Percentiles rank a stretch among this genome's conserved stretches.
Evolutionary conservation across 2,797 vertebrate genomes (phyloP).

Genomic region (Megaceryle alcyon): DNA sequence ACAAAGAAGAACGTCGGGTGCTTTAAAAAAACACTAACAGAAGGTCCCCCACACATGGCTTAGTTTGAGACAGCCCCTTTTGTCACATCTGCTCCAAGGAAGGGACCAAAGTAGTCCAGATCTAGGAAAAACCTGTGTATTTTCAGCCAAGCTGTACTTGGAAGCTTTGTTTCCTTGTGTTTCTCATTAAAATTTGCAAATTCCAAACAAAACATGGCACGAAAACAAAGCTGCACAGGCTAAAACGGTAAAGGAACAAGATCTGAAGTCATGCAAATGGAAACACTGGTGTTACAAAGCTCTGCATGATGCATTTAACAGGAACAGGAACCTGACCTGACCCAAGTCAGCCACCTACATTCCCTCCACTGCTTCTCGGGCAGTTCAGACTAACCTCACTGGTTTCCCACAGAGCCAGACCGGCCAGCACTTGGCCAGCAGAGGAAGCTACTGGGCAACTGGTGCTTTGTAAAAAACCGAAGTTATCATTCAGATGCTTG

Average conservation of each 20-base stretch:
- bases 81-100: neutral
- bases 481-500: neutral
- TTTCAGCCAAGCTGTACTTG: neutral
- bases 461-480: neutral
- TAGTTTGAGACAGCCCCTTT: neutral
- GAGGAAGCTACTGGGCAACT: neutral
- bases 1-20: neutral
- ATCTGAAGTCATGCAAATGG: neutral
- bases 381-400: neutral
- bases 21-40: neutral
- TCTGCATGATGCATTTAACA: neutral
- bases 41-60: rapidly evolving
- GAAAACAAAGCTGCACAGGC: neutral
- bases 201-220: neutral
- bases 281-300: neutral
- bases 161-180: neutral
- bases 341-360: neutral
- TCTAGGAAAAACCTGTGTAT: neutral
- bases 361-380: neutral
- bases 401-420: neutral
- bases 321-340: neutral
- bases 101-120: neutral
- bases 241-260: neutral
- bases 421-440: neutral
- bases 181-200: neutral